Conservation (phyloP, 2,113 vertebrate genomes). For the Cynoglossus semilaevis region DNA sequence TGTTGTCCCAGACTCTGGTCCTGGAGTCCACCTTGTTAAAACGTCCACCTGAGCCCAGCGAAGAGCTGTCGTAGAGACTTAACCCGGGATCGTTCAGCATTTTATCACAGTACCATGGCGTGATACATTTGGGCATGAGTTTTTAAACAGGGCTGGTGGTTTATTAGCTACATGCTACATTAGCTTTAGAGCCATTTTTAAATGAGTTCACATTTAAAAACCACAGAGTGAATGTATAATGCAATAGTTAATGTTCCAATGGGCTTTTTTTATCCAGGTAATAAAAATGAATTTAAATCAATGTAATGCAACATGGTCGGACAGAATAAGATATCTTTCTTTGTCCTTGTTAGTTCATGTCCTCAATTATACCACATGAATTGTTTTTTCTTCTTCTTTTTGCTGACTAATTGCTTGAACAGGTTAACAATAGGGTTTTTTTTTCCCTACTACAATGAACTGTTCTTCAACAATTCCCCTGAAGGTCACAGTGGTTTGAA, state of each 20-base stretch:
- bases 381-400: conserved; percentile 24
- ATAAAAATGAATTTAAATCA: conserved; percentile 13
- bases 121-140: not conserved
- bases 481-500: too few species aligned
- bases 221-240: too few species aligned
- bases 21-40: conserved; percentile 39
- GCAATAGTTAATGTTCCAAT: too few species aligned
- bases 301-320: conserved; percentile 28
- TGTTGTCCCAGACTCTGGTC: conserved; percentile 29
- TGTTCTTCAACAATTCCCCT: too few species aligned
- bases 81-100: conserved; percentile 13
- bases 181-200: conserved; percentile 13
- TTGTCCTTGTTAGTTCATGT: conserved; percentile 25
- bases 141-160: not conserved
- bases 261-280: too few species aligned
- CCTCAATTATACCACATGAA: conserved; percentile 15
- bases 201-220: too few species aligned
- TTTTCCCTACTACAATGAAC: too few species aligned
- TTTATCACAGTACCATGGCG: conserved; percentile 7
- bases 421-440: too few species aligned
- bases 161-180: not conserved
- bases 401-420: conserved; percentile 30
- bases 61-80: conserved; percentile 19
- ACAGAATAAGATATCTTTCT: conserved; percentile 16
- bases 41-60: conserved; percentile 26